Evolutionary conservation across 2,888 invertebrate genomes (phyloP), one percentile per base, ranked within the genome.

Genomic region (Hartigia nigra): DNA sequence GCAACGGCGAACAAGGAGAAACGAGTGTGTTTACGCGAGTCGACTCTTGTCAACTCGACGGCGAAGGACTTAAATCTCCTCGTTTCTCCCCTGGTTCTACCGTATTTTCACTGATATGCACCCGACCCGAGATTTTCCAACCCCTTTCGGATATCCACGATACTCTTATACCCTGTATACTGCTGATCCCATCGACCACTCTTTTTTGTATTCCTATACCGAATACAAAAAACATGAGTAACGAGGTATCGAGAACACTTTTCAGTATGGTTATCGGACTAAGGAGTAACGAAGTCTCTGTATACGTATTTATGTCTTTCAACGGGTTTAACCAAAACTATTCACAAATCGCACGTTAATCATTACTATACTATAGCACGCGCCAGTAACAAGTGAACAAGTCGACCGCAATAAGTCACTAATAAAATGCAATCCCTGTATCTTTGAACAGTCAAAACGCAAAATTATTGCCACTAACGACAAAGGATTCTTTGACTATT

Each of bases 21-120:
- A 91, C 90, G 91, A 91, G 89, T 89, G 87, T 91, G 91, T 91
- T 91, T 91, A 91, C 91, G 91, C 90, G 91, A 88, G 87, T 88
- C 88, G 88, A 91, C 90, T 91, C 90, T 91, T 91, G 91, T 91
- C 91, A 89, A 90, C 88, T 88, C 85, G 88, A 88, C 87, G 88
- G 87, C 88, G 84, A 87, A 88, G 86, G 88, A 91, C 91, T 91
- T 88, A 86, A 91, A 91, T 91, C 90, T 88, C 86, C 86, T 86
- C 85, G 85, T 87, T 86, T 88, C 86, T 82, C 82, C 82, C 74
- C 70, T 55, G 55, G 55, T 55, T 23, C 55, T 55, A 9, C 9
- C 55, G 55, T 55, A 55, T 55, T 55, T 55, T 55, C 55, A 55
- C 55, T 55, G 23, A 55, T 55, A 55, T 55, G 55, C 23, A 23